Evolutionary conservation across 1,140 invertebrate genomes (phyloP).

Genomic region (Drosophila repletoides): DNA sequence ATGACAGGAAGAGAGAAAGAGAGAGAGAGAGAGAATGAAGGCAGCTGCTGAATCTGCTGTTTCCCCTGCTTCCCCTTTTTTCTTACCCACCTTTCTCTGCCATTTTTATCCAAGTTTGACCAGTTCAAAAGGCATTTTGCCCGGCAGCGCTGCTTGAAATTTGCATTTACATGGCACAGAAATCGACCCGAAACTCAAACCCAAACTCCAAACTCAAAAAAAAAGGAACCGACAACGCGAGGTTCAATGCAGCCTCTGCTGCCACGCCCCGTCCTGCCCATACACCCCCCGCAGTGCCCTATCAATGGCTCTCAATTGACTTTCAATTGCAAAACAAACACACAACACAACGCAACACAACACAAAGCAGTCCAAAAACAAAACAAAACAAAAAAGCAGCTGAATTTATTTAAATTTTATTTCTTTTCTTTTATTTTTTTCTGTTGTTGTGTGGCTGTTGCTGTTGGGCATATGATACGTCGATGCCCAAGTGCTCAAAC

Average conservation of each 20-base stretch:
- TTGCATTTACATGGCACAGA: conserved; percentile 50
- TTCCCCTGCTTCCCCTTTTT: not conserved
- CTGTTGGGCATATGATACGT: conserved; percentile 25
- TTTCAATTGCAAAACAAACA: conserved; percentile 64
- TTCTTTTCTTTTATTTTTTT: not conserved
- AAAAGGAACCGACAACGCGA: conserved; percentile 13
- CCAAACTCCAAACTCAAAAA: not conserved
- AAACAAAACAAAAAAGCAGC: conserved; percentile 22
- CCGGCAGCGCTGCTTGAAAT: conserved; percentile 46
- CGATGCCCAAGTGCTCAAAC: conserved; percentile 25
- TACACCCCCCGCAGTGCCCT: not conserved
- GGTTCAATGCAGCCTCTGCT: conserved; percentile 40
- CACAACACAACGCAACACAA: too few species aligned
- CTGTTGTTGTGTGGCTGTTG: conserved; percentile 13
- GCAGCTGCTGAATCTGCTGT: conserved; percentile 26
- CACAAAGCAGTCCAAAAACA: conserved; percentile 22
- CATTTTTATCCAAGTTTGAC: conserved; percentile 4
- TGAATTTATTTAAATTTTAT: conserved; percentile 43
- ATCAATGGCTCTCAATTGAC: conserved; percentile 47
- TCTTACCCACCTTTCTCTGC: not conserved
- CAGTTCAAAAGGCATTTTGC: conserved; percentile 42
- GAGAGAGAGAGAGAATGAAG: too few species aligned
- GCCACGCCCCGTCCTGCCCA: not conserved
- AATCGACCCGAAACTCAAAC: conserved; percentile 5
- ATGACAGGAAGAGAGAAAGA: conserved; percentile 63